Percentiles rank a stretch among this genome's conserved stretches.
These are phyloP conservation scores for Balaenoptera acutorostrata DNA, from an alignment of 2,113 vertebrate genomes.

Conservation along the genomic window DNA sequence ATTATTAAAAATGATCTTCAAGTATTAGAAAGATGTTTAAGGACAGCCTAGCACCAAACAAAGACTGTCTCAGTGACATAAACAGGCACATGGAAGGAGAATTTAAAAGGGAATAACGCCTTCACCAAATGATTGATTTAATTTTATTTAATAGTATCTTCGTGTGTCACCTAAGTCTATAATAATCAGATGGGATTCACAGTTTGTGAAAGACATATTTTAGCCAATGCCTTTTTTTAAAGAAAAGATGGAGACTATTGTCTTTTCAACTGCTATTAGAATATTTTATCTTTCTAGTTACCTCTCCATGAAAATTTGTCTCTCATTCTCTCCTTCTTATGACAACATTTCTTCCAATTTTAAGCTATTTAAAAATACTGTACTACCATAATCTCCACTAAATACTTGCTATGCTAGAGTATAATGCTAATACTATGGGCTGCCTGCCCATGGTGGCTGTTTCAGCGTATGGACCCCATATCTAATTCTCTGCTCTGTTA, in stretches of 20 bases:
- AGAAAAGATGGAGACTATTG: neutral
- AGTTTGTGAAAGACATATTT: neutral
- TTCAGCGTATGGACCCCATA: neutral
- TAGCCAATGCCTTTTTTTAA: neutral
- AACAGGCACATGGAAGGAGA: neutral
- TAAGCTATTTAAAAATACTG: neutral
- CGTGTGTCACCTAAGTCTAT: neutral
- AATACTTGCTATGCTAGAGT: too few species aligned
- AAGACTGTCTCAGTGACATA: neutral
- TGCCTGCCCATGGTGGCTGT: neutral
- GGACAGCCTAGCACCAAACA: neutral
- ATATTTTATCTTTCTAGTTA: neutral
- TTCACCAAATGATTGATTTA: neutral
- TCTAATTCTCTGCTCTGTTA: neutral
- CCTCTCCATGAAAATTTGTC: neutral
- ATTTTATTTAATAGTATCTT: neutral
- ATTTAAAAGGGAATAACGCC: neutral
- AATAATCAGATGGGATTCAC: neutral
- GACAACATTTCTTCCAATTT: neutral
- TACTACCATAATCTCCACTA: neutral
- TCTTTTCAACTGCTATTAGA: neutral
- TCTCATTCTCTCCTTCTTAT: neutral
- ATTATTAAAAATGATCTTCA: neutral
- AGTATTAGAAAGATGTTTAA: neutral
- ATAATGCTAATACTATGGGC: rapidly evolving